Percentiles rank a stretch among this genome's conserved stretches.
Conservation (phyloP, 2,797 vertebrate species). For the Columba guinea region DNA sequence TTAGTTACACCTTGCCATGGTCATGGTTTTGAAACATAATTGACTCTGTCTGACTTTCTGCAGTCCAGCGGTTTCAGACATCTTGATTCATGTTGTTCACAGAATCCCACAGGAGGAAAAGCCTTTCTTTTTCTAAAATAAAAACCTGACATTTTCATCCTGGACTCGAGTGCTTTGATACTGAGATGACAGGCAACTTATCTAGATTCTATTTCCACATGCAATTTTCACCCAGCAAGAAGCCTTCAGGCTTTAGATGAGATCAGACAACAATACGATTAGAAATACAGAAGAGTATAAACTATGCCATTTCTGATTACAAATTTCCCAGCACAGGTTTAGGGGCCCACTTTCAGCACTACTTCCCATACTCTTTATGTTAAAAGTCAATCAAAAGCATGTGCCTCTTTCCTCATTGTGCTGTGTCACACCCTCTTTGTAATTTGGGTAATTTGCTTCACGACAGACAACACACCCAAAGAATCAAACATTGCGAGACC, state of each 20-base stretch:
- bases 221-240: conserved; percentile 32
- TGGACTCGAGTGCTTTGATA: not conserved
- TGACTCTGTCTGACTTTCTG: not conserved
- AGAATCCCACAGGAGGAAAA: not conserved
- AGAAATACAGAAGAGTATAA: not conserved
- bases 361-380: not conserved
- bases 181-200: not conserved
- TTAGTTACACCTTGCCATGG: not conserved
- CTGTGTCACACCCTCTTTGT: not conserved
- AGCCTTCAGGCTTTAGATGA: not conserved
- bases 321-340: not conserved
- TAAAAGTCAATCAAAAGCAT: not conserved
- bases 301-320: not conserved
- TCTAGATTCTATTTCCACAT: conserved; percentile 19
- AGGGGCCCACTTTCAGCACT: not conserved
- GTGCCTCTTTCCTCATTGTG: not conserved
- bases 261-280: not conserved
- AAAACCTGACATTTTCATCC: not conserved
- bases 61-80: not conserved
- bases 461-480: not conserved
- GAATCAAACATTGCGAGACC: not conserved
- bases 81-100: not conserved
- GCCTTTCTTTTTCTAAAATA: not conserved
- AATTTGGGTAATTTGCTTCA: not conserved
- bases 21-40: not conserved